Conservation (phyloP, 2,797 vertebrate species). For the Muscicapa striata region DNA sequence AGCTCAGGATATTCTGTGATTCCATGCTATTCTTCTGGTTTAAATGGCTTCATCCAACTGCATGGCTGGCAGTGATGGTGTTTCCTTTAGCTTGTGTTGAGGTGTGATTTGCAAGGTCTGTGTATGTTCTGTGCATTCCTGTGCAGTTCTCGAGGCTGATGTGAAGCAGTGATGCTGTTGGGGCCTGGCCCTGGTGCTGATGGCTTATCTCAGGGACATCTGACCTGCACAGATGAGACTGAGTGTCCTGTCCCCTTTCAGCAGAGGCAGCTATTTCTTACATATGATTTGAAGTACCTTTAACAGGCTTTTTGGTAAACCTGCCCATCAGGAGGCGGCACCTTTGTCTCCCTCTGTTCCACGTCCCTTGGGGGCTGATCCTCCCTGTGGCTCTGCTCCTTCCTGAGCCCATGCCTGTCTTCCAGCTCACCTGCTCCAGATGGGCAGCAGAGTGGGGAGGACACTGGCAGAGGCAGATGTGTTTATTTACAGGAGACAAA, state of each 20-base stretch:
- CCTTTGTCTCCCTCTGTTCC: conserved; percentile 52
- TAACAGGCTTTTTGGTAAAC: conserved; percentile 61
- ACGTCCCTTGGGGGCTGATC: conserved; percentile 57
- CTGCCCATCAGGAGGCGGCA: conserved; percentile 61
- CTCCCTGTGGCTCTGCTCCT: conserved; percentile 11
- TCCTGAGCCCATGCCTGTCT: conserved; percentile 65
- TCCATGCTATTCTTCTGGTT: background rate
- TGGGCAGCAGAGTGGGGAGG: conserved; percentile 81
- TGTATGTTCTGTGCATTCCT: background rate
- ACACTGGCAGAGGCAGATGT: conserved; percentile 83
- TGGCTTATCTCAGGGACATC: conserved; percentile 12
- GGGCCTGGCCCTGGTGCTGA: background rate
- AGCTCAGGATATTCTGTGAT: background rate
- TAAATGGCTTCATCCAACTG: background rate
- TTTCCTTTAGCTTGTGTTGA: background rate
- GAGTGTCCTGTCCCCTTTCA: conserved; percentile 38
- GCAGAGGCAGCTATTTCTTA: conserved; percentile 45
- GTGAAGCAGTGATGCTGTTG: background rate
- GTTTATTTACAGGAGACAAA: conserved; percentile 80
- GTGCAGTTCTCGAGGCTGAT: background rate
- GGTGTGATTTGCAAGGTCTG: background rate
- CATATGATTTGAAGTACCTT: conserved; percentile 38
- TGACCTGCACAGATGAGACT: conserved; percentile 62
- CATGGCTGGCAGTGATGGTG: background rate
- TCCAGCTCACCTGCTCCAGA: conserved; percentile 82